A percentile compares a stretch with the other conserved stretches of the same genome.
These are phyloP conservation scores for Drosophila trapezifrons DNA, from an alignment of 1,140 invertebrate genomes.

Conservation along the genomic window DNA sequence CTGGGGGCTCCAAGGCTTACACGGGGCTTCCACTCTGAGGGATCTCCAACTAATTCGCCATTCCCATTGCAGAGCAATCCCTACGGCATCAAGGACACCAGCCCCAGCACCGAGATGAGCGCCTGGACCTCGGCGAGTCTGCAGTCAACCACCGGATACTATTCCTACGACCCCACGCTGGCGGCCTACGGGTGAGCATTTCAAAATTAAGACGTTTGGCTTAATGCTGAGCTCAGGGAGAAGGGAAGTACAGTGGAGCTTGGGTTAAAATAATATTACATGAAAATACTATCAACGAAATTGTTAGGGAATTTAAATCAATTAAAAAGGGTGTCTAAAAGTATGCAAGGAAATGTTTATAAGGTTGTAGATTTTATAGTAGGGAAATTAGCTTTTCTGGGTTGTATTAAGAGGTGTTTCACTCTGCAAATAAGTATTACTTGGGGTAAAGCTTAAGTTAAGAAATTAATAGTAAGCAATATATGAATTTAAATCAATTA, in stretches of 20 bases:
- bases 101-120: conserved; percentile 92
- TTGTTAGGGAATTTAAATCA: neutral
- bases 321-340: neutral
- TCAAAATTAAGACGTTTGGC: conserved; percentile 23
- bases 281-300: neutral
- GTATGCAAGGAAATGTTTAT: neutral
- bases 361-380: too few species aligned
- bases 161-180: conserved; percentile 95
- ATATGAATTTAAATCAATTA: too few species aligned
- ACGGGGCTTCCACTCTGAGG: conserved; percentile 15
- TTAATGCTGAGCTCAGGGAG: neutral
- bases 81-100: conserved; percentile 93
- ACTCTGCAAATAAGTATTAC: neutral
- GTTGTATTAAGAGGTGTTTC: neutral
- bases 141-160: conserved; percentile 94
- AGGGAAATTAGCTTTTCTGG: neutral
- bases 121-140: conserved; percentile 94
- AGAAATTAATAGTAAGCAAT: too few species aligned
- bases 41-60: conserved; percentile 1
- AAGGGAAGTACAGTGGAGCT: neutral
- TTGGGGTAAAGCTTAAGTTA: too few species aligned
- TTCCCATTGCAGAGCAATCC: conserved; percentile 92
- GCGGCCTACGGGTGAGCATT: conserved; percentile 95
- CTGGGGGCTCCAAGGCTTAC: conserved; percentile 49
- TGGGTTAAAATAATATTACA: neutral